Evolutionary conservation across 2,113 vertebrate genomes (phyloP).

Genomic region (Pteropus alecto): DNA sequence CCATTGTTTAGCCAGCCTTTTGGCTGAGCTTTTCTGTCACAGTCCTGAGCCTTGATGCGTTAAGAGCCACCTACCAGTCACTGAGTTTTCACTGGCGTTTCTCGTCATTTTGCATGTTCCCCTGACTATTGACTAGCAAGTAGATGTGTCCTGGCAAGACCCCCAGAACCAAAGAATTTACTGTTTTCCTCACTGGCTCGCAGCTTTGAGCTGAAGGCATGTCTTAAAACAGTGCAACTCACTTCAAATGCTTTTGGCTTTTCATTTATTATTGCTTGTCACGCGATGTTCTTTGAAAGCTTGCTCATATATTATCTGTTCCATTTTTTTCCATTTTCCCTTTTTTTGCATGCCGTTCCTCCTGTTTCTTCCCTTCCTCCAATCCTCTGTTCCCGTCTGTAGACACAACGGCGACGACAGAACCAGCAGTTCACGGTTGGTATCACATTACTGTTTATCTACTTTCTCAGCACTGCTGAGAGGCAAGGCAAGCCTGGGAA

Average conservation of each 20-base stretch:
- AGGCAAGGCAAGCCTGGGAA: slow-evolving; percentile 87
- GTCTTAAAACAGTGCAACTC: slow-evolving; percentile 89
- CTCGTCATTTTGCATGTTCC: slow-evolving; percentile 79
- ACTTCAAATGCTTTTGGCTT: slow-evolving; percentile 90
- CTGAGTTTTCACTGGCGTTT: slow-evolving; percentile 73
- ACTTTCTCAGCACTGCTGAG: slow-evolving; percentile 85
- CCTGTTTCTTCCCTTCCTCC: slow-evolving; percentile 91
- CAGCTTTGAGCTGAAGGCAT: slow-evolving; percentile 87
- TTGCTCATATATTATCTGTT: slow-evolving; percentile 93
- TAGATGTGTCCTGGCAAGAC: slow-evolving; percentile 74
- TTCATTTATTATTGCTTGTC: slow-evolving; percentile 90
- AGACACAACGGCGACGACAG: slow-evolving; percentile 91
- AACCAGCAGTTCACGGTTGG: slow-evolving; percentile 91
- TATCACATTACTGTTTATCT: slow-evolving; percentile 90
- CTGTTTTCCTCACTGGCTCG: slow-evolving; percentile 84
- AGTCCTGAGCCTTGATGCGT: slow-evolving; percentile 75
- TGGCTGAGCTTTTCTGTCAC: slow-evolving; percentile 20
- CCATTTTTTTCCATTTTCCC: slow-evolving; percentile 92
- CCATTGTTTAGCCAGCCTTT: not conserved
- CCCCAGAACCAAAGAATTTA: slow-evolving; percentile 76
- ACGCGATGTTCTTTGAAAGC: slow-evolving; percentile 89
- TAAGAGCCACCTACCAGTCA: slow-evolving; percentile 46
- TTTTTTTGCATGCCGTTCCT: slow-evolving; percentile 93
- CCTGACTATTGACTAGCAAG: slow-evolving; percentile 75
- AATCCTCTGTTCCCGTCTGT: slow-evolving; percentile 91